Evolutionary conservation across 2,113 vertebrate species (phyloP).

Genomic region (Balaeniceps rex): DNA sequence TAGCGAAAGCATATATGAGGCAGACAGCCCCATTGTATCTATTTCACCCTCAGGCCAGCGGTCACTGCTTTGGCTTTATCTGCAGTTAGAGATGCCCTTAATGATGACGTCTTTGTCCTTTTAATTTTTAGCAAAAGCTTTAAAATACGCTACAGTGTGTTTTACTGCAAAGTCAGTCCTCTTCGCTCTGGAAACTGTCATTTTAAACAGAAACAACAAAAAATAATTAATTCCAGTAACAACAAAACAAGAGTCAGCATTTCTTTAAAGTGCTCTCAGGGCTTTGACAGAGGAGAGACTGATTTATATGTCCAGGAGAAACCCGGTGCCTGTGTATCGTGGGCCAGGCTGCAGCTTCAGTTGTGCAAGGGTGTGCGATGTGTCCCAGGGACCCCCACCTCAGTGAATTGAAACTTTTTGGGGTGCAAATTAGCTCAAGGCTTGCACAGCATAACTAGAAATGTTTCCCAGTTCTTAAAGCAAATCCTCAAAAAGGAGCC

Average conservation of each 20-base stretch:
- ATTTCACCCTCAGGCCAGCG: not conserved
- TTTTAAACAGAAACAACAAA: not conserved
- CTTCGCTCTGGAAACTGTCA: not conserved
- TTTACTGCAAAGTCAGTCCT: not conserved
- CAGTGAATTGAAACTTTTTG: not conserved
- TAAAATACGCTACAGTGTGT: not conserved
- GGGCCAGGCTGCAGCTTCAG: not conserved
- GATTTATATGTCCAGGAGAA: not conserved
- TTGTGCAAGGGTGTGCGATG: fast-evolving
- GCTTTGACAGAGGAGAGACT: not conserved
- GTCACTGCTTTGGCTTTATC: not conserved
- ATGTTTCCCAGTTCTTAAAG: not conserved
- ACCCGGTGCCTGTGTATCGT: not conserved
- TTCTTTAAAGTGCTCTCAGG: not conserved
- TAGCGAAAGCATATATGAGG: not conserved
- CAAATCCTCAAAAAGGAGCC: not conserved
- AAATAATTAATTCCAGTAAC: not conserved
- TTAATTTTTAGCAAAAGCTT: not conserved
- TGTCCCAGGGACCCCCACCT: not conserved
- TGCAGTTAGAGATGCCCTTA: not conserved
- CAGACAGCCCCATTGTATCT: not conserved
- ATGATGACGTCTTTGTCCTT: not conserved
- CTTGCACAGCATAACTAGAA: not conserved
- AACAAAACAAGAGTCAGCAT: not conserved
- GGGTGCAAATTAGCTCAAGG: not conserved